Base-by-base conservation (phyloP, 2,888 invertebrate species). In the Hyles lineata region DNA sequence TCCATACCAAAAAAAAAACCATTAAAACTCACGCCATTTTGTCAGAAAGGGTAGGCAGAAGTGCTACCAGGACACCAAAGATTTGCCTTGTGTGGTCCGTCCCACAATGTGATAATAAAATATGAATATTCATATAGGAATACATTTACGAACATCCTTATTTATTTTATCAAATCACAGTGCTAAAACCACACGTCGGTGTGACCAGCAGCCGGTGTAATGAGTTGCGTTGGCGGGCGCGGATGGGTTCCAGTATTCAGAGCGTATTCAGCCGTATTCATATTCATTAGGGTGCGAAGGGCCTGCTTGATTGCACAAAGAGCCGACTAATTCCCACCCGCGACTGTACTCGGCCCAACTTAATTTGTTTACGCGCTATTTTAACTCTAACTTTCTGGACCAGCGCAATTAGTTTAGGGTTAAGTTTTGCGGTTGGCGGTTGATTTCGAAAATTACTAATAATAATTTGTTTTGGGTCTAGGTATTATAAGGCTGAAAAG, bases 251-350 rank as follows among this genome's bases (percentile, higher is more conserved):
- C 83, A 86, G 83, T 81, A 84, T 83, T 85, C 87, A 81, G 81
- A 83, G 86, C 87, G 88, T 90, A 90, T 89, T 87, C 89, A 88
- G 82, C 86, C 89, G 89, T 92, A 92, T 93, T 93, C 92, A 93
- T 92, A 93, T 93, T 94, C 94, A 93, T 94, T 92, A 93, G 91
- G 88, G 87, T 86, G 88, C 89, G 90, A 91, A 92, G 92, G 91
- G 91, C 88, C 82, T 90, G 95, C 92, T 90, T 95, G 95, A 95
- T 95, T 95, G 95, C 95, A 95, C 95, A 95, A 95, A 95, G 95
- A 92, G 92, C 88, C 82, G 84, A 89, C 93, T 94, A 95, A 95
- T 95, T 94, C 87, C 84, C 87, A 85, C 88, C 89, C 88, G 89
- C 83, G 90, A 89, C 89, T 91, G 83, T 83, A 90, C 83, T 87